phyloP scores from a whole-genome alignment of 30 jellyfish, hydroid and myxozoan species.

The Mastigias papua region DNA sequence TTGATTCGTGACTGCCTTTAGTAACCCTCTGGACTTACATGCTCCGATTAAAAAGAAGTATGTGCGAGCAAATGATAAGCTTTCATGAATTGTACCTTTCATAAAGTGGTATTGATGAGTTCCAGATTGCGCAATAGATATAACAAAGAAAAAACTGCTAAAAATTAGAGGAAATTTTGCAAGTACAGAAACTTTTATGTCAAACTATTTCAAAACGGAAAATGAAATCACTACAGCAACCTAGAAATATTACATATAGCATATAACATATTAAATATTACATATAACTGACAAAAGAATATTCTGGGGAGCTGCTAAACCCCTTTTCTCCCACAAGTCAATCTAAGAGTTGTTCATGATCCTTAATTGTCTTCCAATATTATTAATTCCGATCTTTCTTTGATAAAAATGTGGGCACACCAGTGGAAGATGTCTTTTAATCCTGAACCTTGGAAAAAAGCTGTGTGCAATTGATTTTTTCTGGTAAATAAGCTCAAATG shows the following conservation, averaged over 20 bases:
- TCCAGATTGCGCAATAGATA: slow-evolving; percentile 26
- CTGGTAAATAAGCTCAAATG: too few relatives aligned
- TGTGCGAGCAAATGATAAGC: slow-evolving; percentile 23
- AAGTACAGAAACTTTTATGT: slow-evolving; percentile 14
- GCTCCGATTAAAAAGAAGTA: slow-evolving; percentile 36
- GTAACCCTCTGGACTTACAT: slow-evolving; percentile 2
- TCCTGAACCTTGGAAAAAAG: too few relatives aligned
- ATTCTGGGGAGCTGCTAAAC: slow-evolving; percentile 33
- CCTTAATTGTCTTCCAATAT: too few relatives aligned
- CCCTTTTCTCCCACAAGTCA: slow-evolving; percentile 6
- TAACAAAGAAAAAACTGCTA: not conserved
- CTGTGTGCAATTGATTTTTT: too few relatives aligned
- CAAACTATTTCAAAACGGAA: slow-evolving; percentile 25
- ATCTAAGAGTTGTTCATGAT: too few relatives aligned
- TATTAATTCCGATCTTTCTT: too few relatives aligned
- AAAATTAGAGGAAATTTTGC: slow-evolving; percentile 28
- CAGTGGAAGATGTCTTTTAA: too few relatives aligned
- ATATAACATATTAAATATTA: too few relatives aligned
- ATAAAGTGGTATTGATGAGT: slow-evolving; percentile 27
- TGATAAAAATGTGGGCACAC: too few relatives aligned
- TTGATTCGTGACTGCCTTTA: not conserved
- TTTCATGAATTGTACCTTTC: slow-evolving; percentile 32
- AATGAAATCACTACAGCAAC: not conserved
- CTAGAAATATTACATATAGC: slow-evolving; percentile 9
- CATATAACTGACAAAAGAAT: slow-evolving; percentile 4